Evolutionary conservation across 2,113 vertebrate genomes (phyloP).

Genomic region (Enhydra lutris): DNA sequence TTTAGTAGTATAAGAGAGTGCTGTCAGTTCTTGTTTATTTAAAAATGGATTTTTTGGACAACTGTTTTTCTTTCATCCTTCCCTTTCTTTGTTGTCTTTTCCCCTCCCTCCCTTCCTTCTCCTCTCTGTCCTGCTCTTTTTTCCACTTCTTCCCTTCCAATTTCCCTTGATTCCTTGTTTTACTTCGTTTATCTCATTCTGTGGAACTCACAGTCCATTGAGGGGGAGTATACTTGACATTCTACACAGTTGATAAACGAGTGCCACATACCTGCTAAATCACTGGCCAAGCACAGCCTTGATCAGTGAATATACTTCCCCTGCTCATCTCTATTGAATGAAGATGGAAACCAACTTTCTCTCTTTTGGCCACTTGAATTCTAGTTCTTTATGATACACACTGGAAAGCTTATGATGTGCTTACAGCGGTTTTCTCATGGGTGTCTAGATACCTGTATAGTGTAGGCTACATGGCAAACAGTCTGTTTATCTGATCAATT

Average conservation of each 20-base stretch:
- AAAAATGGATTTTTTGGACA: neutral
- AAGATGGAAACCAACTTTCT: neutral
- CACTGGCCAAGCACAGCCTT: neutral
- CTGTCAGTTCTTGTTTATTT: neutral
- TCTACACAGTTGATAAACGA: neutral
- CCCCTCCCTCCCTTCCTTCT: neutral
- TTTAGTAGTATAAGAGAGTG: neutral
- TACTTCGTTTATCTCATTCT: neutral
- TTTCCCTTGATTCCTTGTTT: neutral
- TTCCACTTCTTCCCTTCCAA: neutral
- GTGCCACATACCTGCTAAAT: neutral
- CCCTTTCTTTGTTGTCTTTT: too few relatives aligned
- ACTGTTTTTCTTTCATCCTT: neutral
- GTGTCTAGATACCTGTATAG: neutral
- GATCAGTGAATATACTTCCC: neutral
- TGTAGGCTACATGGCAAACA: neutral
- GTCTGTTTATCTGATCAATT: neutral
- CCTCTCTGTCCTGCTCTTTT: neutral
- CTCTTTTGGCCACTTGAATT: neutral
- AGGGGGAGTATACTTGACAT: neutral
- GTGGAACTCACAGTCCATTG: neutral
- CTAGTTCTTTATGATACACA: neutral
- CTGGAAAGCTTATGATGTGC: neutral
- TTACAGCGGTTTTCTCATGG: neutral
- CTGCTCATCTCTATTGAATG: neutral